These are phyloP conservation scores for Hypsopygia costalis DNA, from an alignment of 2,888 invertebrate genomes.

Conservation along the genomic window DNA sequence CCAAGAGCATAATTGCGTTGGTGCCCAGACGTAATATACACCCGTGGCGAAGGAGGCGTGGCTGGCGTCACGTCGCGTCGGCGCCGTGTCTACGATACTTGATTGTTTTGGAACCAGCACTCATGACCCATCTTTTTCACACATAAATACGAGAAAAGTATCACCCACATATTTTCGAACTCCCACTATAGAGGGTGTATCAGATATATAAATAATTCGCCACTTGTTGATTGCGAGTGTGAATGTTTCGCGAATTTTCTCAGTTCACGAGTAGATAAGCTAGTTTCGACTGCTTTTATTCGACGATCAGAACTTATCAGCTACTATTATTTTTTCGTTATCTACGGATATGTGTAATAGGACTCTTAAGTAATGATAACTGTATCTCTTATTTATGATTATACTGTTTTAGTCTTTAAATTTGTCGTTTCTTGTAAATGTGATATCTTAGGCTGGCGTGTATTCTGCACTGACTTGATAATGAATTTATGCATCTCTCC, in stretches of 20 bases:
- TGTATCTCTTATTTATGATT: not conserved
- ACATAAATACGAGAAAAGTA: conserved; percentile 21
- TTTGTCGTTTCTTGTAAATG: conserved; percentile 6
- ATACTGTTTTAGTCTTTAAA: not conserved
- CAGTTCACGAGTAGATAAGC: not conserved
- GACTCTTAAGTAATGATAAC: not conserved
- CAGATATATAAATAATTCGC: too few relatives aligned
- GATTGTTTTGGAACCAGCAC: conserved; percentile 49
- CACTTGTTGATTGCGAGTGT: conserved; percentile 13
- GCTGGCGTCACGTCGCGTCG: conserved; percentile 66
- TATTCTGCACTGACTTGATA: conserved; percentile 51
- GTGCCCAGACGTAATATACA: conserved; percentile 43
- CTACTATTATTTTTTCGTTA: not conserved
- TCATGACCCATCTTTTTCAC: conserved; percentile 28
- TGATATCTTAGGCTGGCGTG: conserved; percentile 27
- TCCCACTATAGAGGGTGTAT: too few relatives aligned
- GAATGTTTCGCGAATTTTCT: conserved; percentile 5
- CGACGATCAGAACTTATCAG: not conserved
- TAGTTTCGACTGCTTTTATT: not conserved
- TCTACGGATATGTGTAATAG: not conserved
- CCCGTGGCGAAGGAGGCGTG: conserved; percentile 62
- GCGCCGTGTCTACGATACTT: conserved; percentile 56
- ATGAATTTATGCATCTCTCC: conserved; percentile 54
- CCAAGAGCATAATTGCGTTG: conserved; percentile 37
- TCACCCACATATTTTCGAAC: conserved; percentile 12